Percentiles rank a stretch among this genome's conserved stretches.
Evolutionary conservation across 2,888 invertebrate species (phyloP).

Genomic region (Drosophila anceps): DNA sequence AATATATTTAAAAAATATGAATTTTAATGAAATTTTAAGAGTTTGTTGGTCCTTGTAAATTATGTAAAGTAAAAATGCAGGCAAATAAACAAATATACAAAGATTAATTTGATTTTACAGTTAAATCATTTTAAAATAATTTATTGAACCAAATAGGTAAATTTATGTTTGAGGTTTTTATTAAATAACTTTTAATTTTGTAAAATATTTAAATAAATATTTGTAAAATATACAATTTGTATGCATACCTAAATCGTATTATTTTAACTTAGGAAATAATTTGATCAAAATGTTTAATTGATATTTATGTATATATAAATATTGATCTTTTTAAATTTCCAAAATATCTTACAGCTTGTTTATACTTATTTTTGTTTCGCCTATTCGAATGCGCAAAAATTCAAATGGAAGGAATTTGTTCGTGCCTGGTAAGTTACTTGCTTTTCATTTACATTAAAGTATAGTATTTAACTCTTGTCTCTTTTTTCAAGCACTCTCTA

Average conservation of each 20-base stretch:
- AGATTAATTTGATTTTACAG: not conserved
- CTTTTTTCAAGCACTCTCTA: conserved; percentile 19
- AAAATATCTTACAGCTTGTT: conserved; percentile 55
- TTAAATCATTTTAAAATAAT: not conserved
- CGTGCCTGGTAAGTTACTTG: conserved; percentile 75
- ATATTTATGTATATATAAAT: conserved; percentile 20
- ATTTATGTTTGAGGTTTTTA: no score
- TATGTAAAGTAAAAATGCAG: conserved; percentile 50
- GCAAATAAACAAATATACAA: conserved; percentile 3
- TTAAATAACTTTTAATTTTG: no score
- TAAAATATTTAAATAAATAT: no score
- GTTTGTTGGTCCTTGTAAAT: conserved; percentile 74
- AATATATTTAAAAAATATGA: conserved; percentile 48
- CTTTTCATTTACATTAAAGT: conserved; percentile 65
- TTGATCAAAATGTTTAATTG: conserved; percentile 11
- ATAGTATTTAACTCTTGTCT: conserved; percentile 47
- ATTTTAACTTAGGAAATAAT: not conserved
- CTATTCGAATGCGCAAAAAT: conserved; percentile 60
- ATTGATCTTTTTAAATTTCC: conserved; percentile 9
- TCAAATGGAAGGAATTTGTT: conserved; percentile 81
- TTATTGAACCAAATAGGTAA: not conserved
- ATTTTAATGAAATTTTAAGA: conserved; percentile 39
- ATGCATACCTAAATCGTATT: not conserved
- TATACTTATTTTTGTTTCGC: conserved; percentile 37
- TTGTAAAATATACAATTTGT: conserved; percentile 9